phyloP scores from a whole-genome alignment of 2,113 vertebrate species.

The Gorsachius goisagi region DNA sequence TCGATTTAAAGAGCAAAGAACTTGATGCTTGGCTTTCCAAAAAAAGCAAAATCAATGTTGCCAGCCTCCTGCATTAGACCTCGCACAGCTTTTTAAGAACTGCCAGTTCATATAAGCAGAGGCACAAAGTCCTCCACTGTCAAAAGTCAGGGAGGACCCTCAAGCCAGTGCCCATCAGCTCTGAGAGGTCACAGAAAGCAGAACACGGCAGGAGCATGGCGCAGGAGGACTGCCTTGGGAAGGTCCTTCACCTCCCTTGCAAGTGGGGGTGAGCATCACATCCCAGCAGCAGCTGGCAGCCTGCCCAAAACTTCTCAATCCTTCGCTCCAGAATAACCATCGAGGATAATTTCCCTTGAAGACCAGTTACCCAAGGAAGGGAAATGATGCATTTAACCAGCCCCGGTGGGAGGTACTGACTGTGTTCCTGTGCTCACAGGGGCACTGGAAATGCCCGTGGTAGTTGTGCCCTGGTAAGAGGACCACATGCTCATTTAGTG shows the following conservation, averaged over 20 bases:
- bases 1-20: neutral
- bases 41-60: neutral
- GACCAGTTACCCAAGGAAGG: neutral
- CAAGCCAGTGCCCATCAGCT: neutral
- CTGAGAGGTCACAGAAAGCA: neutral
- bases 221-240: neutral
- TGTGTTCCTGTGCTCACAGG: neutral
- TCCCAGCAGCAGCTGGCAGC: neutral
- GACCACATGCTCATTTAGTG: neutral
- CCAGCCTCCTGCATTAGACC: neutral
- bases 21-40: neutral
- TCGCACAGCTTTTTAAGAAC: neutral
- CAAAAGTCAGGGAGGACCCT: neutral
- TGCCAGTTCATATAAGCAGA: neutral
- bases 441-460: neutral
- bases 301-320: neutral
- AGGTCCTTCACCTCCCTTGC: neutral
- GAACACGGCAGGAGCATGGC: neutral
- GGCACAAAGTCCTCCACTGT: neutral
- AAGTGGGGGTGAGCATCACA: neutral
- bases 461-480: neutral
- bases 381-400: neutral
- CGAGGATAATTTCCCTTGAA: neutral
- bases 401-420: neutral
- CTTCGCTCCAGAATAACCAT: neutral